Evolutionary conservation across 2,888 invertebrate species (phyloP), one percentile per base, ranked within the genome.

Genomic region (Junonia oenone): DNA sequence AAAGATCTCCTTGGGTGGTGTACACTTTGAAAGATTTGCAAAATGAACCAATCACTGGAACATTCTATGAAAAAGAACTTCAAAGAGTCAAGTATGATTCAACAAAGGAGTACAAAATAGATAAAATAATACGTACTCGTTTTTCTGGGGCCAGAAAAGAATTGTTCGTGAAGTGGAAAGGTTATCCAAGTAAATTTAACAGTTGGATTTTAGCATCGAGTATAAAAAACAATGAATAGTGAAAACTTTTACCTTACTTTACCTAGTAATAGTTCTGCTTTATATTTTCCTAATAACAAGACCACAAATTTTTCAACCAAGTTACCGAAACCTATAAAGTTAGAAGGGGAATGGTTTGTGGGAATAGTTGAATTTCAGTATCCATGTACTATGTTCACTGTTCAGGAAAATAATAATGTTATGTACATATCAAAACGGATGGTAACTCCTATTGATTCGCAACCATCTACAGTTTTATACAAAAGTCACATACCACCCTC

Each of bases 121-220:
- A 68, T 63, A 61, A 63, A 61, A 63, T 60, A 29, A 37, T 63
- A 29, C 5, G 48, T 6, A 62, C 64, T 31, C 62, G 67, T 13
- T 55, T 58, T 37, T 38, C 53, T 0, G 66, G 65, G 27, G 33
- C 2, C 64, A 69, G 66, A 67, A 68, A 66, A 45, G 46, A 67
- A 58, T 46, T 65, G 50, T 56, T 67, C 17, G 63, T 69, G 15
- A 69, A 69, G 64, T 68, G 69, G 69, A 57, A 58, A 66, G 66
- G 64, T 63, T 67, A 66, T 66, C 67, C 66, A 6, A 43, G 62
- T 56, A 68, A 68, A 58, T 68, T 67, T 60, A 67, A 66, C 35
- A 63, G 58, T 63, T 68, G 65, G 66, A 52, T 67, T 33, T 43
- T 43, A 5, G 50, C 46, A 14, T 61, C 63, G 4, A 33, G 8